Evolutionary conservation across 1,140 invertebrate genomes (phyloP).

Genomic region (Atta cephalotes): DNA sequence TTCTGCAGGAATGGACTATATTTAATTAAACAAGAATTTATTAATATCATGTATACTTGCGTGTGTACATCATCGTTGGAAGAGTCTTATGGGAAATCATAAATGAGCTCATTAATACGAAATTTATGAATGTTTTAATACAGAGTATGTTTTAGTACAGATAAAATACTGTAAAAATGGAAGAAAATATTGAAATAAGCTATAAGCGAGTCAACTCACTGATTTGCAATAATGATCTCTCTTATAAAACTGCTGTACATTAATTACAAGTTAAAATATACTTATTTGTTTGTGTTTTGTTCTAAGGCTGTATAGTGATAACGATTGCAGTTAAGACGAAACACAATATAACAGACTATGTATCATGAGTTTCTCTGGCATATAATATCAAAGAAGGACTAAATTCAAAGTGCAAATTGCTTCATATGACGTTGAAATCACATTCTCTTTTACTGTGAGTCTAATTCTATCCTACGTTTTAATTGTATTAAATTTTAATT

Average conservation of each 20-base stretch:
- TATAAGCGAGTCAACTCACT: neutral
- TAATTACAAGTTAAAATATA: conserved; percentile 2
- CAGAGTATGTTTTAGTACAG: neutral
- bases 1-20: neutral
- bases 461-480: neutral
- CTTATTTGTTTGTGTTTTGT: conserved; percentile 4
- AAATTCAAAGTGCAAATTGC: neutral
- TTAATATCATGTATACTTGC: conserved; percentile 14
- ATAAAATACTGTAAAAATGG: neutral
- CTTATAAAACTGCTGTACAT: neutral
- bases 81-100: neutral
- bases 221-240: neutral
- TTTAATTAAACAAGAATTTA: conserved; percentile 13
- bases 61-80: neutral
- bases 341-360: conserved; percentile 5
- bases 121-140: neutral
- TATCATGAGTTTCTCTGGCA: neutral
- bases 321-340: conserved; percentile 17
- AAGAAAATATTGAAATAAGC: neutral
- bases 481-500: neutral
- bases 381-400: neutral
- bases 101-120: neutral
- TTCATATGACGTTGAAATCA: neutral
- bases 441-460: neutral
- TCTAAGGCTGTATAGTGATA: neutral